phyloP scores from a whole-genome alignment of 1,140 invertebrate genomes.

The Triops longicaudatus region DNA sequence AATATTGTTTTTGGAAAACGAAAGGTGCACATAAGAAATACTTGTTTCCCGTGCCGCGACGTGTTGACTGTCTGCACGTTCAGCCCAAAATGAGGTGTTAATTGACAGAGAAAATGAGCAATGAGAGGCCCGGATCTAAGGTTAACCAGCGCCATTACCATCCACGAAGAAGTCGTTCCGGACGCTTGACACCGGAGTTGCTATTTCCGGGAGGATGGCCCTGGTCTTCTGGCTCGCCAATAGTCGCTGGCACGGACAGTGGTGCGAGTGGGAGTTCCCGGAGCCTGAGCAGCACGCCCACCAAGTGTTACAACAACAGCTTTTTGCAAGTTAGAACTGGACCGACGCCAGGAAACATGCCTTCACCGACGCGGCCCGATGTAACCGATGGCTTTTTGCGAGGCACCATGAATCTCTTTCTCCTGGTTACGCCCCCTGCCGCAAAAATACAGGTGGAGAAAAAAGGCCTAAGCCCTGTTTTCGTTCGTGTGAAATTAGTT shows the following conservation, averaged over 20 bases:
- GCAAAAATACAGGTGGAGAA: constrained; percentile 50
- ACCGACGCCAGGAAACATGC: constrained; percentile 19
- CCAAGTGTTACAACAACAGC: not conserved
- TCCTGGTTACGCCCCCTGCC: constrained; percentile 54
- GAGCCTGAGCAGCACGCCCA: constrained; percentile 1
- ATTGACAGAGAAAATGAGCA: not conserved
- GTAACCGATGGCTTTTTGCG: constrained; percentile 48
- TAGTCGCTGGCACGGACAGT: not conserved
- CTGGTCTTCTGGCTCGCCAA: not conserved
- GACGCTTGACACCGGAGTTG: constrained; percentile 9
- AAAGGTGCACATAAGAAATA: not conserved
- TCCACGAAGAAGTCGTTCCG: constrained; percentile 10
- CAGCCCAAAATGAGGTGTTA: not conserved
- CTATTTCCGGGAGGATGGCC: constrained; percentile 13
- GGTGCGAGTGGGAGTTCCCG: not conserved
- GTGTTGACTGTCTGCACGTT: not conserved
- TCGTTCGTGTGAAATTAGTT: not conserved
- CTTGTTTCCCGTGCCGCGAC: not conserved
- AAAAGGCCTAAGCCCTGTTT: not conserved
- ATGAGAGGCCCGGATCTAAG: not conserved
- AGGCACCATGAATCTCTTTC: constrained; percentile 56
- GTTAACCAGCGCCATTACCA: constrained; percentile 5
- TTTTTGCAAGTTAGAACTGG: constrained; percentile 9
- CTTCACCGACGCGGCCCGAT: constrained; percentile 29
- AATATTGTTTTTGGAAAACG: not conserved